Conservation (phyloP, 2,888 invertebrate species). For the Cataglyphis cursor region DNA sequence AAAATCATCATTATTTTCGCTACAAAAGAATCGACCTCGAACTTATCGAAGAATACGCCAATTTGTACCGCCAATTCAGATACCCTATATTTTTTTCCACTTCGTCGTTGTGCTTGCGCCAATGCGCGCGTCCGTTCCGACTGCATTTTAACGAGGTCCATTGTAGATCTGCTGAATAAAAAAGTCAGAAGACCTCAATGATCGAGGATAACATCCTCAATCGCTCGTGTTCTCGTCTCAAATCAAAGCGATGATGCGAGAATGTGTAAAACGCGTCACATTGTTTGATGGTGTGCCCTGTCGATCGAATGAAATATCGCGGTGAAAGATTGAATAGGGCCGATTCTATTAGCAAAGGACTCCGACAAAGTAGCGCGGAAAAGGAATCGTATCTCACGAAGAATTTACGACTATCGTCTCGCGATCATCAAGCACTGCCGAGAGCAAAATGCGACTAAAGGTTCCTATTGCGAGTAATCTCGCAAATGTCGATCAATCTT, state of each 20-base stretch:
- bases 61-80: slow-evolving; percentile 12
- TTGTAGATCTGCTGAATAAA: slow-evolving; percentile 58
- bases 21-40: neutral
- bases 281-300: neutral
- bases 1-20: slow-evolving; percentile 15
- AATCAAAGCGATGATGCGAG: slow-evolving; percentile 13
- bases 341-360: slow-evolving; percentile 28
- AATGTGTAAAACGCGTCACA: slow-evolving; percentile 14
- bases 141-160: slow-evolving; percentile 66
- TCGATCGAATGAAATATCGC: slow-evolving; percentile 44
- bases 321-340: slow-evolving; percentile 19
- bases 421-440: slow-evolving; percentile 6
- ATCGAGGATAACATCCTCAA: slow-evolving; percentile 30
- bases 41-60: slow-evolving; percentile 25
- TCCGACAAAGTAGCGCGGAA: neutral
- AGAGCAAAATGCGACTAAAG: slow-evolving; percentile 28
- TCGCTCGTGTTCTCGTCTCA: slow-evolving; percentile 19
- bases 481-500: slow-evolving; percentile 8
- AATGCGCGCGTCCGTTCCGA: neutral
- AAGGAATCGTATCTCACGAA: slow-evolving; percentile 31
- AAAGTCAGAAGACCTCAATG: slow-evolving; percentile 6
- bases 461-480: slow-evolving; percentile 1
- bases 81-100: slow-evolving; percentile 35
- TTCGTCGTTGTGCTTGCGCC: slow-evolving; percentile 14
- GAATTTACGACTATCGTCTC: slow-evolving; percentile 24